Base-by-base conservation (phyloP, 1,140 invertebrate species). In the Penaeus japonicus region DNA sequence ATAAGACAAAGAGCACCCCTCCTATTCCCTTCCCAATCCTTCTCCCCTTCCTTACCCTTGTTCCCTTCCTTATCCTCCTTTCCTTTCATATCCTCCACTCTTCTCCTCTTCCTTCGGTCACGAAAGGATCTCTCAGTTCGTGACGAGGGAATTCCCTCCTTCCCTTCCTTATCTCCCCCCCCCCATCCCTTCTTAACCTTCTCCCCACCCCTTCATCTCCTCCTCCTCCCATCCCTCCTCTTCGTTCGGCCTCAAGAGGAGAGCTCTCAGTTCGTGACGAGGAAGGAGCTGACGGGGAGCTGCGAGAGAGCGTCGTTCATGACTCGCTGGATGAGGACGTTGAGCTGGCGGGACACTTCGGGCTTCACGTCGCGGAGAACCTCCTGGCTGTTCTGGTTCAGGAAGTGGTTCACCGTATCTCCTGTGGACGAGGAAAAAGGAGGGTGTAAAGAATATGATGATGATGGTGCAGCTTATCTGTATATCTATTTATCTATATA, bases 231-330 rank as follows among this genome's bases (percentile, higher is more conserved):
- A 4, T 27, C 1, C 27, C 20, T 73, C 17, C 65, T 73, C 27
- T 32, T 15, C 0, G 17, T 0, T 4, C 70, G 30, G 20, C n/a
- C n/a, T 24, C 62, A 20, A 65, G 7, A 27, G 20, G n/a, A 7
- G 0, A 65, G 5, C 3, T 30, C 35, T 75, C 39, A 55, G 35
- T 62, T 79, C n/a, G 55, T 30, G 27, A 75, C 30, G 47, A 88
- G 80, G 86, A 88, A 83, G 78, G 78, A 22, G 35, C 27, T 75
- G 59, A 88, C 86, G 10, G 86, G 86, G 22, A 88, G 86, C 65
- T 88, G 86, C 0, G 86, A 88, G 24, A 88, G 80, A 17, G 86
- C 86, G 57, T 88, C 86, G 62, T 88, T 83, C 86, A 88, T 88
- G n/a, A 88, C 86, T 22, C 75, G 73, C 65, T 82, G 47, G 12